Conservation (phyloP, 2,113 vertebrate species). For the Myotis yumanensis region DNA sequence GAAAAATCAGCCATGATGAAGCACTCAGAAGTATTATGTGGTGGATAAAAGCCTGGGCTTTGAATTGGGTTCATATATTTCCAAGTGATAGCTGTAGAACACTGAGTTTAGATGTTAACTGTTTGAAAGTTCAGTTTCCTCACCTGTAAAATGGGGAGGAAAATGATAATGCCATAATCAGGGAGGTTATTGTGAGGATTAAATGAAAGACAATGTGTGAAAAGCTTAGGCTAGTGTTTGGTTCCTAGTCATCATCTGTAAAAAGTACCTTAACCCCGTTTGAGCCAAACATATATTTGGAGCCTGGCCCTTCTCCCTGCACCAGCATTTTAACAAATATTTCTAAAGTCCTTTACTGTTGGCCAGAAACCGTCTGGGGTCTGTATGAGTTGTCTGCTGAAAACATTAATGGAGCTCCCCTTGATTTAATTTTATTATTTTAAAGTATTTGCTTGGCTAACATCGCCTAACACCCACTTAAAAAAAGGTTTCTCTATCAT, state of each 20-base stretch:
- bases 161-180: background rate
- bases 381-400: conserved; percentile 49
- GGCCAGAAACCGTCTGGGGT: background rate
- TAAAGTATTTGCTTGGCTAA: conserved; percentile 58
- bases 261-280: conserved; percentile 10
- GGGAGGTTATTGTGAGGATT: background rate
- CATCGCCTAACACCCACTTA: conserved; percentile 60
- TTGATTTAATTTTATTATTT: conserved; percentile 57
- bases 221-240: background rate
- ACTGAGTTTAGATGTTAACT: background rate
- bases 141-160: conserved; percentile 11
- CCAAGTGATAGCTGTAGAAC: background rate
- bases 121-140: background rate
- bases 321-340: conserved; percentile 30
- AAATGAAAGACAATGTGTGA: background rate
- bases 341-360: background rate
- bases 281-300: conserved; percentile 35
- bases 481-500: conserved; percentile 30
- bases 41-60: background rate
- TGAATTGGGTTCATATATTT: background rate
- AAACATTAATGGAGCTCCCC: conserved; percentile 47
- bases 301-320: background rate
- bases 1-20: conserved; percentile 22
- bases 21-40: background rate
- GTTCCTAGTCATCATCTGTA: background rate